Base-by-base conservation (phyloP, 2,113 vertebrate genomes). In the Formicarius rufipectus region DNA sequence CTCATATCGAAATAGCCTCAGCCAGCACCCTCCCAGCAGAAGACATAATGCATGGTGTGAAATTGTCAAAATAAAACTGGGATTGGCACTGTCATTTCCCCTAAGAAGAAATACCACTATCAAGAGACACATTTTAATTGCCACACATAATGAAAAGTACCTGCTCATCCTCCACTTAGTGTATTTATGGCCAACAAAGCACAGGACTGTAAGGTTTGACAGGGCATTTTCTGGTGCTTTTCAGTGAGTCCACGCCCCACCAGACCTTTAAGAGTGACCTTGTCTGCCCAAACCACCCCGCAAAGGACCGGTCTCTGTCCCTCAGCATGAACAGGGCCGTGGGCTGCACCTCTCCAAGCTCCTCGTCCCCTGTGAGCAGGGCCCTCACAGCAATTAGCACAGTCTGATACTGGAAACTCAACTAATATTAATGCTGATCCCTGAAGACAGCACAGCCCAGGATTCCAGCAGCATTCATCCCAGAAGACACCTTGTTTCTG, bases 161-260 rank as follows among this genome's bases (percentile, higher is more conserved):
- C 62, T 59, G 68, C 23, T 91, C 45, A 24, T 55, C 66, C 63
- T 84, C 47, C 59, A 60, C 63, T 68, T 63, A 76, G 21, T 88
- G 44, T 49, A 75, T 22, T 86, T 47, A 84, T 2, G 56, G 49
- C 68, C 85, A 66, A 56, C n/a, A 66, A 44, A 66, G 67, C 3
- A 42, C 55, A 93, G 55, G 63, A 52, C 50, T 55, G 28, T 18
- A 22, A 63, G n/a, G 56, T 20, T 37, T 1, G 1, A 16, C 2
- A 25, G 47, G 49, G 7, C 60, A 33, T 53, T 42, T 76, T 69
- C 52, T 78, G 76, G n/a, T 50, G 13, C 9, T 6, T 85, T 87
- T 83, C 0, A 1, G n/a, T 2, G 1, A 9, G 35, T 6, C 39
- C 2, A 0, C 1, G 4, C 30, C 28, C 55, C 55, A 66, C 0